A percentile compares a stretch with the other conserved stretches of the same genome.
These are phyloP conservation scores for Phytoseiulus persimilis DNA, from an alignment of 2,888 invertebrate species.

Conservation along the genomic window DNA sequence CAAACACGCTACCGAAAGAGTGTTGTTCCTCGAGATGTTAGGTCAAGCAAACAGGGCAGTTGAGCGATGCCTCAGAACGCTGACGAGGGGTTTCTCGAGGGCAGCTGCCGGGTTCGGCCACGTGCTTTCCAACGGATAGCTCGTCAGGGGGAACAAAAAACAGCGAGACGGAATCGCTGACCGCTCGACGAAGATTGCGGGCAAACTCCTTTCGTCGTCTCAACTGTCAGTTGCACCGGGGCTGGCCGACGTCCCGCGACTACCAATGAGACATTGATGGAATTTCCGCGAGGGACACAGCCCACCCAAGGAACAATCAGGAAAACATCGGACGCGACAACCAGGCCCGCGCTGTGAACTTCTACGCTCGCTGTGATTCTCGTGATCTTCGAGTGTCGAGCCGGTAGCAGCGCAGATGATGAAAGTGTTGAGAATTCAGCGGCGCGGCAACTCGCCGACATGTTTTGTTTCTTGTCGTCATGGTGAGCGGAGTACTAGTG, in stretches of 20 bases:
- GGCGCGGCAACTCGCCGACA: too few relatives aligned
- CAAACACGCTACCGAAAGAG: neutral
- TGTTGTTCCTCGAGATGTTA: neutral
- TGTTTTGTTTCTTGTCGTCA: too few relatives aligned
- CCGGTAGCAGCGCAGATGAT: too few relatives aligned
- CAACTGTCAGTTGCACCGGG: neutral
- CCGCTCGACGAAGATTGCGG: neutral
- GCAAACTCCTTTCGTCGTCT: neutral
- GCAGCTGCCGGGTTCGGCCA: neutral
- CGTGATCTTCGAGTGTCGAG: too few relatives aligned
- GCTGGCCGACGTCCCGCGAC: neutral
- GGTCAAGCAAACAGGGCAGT: neutral
- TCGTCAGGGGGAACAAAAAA: neutral
- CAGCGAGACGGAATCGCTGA: neutral
- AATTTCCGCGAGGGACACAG: neutral
- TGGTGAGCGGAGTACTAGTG: too few relatives aligned
- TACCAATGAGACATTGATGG: neutral
- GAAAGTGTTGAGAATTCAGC: too few relatives aligned
- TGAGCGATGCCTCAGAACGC: neutral
- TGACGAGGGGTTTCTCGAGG: neutral
- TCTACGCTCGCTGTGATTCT: too few relatives aligned
- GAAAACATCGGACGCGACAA: neutral
- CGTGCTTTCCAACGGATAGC: neutral
- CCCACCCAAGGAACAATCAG: neutral
- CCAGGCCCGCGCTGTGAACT: neutral